Percentiles rank a stretch among this genome's conserved stretches.
Evolutionary conservation across 2,888 invertebrate genomes (phyloP).

Genomic region (Prosopocoilus inquinatus): DNA sequence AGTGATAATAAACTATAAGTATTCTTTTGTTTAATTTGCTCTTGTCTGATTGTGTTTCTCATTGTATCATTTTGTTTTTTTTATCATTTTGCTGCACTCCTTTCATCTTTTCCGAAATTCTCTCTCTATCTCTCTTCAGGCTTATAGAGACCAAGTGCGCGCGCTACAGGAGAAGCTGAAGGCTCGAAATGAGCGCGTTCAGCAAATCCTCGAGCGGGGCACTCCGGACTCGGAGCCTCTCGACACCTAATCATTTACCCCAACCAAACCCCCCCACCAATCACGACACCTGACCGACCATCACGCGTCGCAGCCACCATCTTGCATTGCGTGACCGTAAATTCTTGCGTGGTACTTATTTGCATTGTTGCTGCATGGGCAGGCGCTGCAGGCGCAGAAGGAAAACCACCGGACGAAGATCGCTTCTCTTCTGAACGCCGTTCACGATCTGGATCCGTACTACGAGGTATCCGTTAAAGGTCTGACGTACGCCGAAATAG

Average conservation of each 20-base stretch:
- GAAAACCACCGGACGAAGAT: slow-evolving; percentile 69
- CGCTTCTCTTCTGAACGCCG: slow-evolving; percentile 68
- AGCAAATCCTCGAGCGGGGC: slow-evolving; percentile 83
- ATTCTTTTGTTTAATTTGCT: slow-evolving; percentile 24
- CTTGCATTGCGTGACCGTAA: slow-evolving; percentile 37
- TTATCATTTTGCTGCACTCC: slow-evolving; percentile 53
- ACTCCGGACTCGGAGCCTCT: slow-evolving; percentile 77
- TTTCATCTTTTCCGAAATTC: slow-evolving; percentile 22
- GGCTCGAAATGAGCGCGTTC: slow-evolving; percentile 84
- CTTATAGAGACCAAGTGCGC: slow-evolving; percentile 81
- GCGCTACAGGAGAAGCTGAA: slow-evolving; percentile 84
- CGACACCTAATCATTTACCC: slow-evolving; percentile 56
- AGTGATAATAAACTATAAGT: background rate
- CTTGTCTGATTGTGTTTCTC: slow-evolving; percentile 40
- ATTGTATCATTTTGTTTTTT: slow-evolving; percentile 47
- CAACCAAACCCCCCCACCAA: slow-evolving; percentile 17
- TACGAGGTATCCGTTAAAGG: slow-evolving; percentile 55
- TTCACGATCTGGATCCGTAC: slow-evolving; percentile 76
- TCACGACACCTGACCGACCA: slow-evolving; percentile 15
- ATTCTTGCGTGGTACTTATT: slow-evolving; percentile 31
- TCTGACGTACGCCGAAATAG: slow-evolving; percentile 67
- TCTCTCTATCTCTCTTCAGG: slow-evolving; percentile 58
- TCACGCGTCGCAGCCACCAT: slow-evolving; percentile 49
- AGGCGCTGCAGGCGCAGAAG: slow-evolving; percentile 64
- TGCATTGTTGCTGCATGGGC: slow-evolving; percentile 46